Conservation (phyloP, 1,140 invertebrate genomes). For the Trinorchestia longiramus region DNA sequence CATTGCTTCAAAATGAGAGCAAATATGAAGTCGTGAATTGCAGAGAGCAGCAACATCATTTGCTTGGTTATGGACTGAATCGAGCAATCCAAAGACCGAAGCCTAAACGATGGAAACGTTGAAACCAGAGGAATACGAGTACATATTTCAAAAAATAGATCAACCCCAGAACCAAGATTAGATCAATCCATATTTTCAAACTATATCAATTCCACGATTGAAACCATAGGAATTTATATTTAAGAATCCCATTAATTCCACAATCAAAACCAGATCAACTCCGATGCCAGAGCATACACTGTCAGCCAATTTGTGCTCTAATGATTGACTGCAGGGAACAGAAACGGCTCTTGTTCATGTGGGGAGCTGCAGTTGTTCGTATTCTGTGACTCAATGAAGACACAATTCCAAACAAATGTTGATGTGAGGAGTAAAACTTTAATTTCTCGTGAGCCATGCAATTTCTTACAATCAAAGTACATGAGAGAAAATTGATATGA, state of each 20-base stretch:
- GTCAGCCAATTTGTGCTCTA: neutral
- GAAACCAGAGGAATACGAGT: no score
- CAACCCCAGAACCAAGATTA: no score
- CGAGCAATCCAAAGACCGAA: no score
- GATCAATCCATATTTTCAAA: no score
- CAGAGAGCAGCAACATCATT: neutral
- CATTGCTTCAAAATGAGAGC: no score
- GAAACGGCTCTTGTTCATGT: neutral
- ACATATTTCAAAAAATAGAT: no score
- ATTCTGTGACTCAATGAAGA: no score
- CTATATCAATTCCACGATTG: no score
- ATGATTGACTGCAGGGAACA: neutral
- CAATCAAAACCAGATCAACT: neutral
- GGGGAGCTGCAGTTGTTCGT: neutral
- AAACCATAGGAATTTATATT: neutral
- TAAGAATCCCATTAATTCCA: neutral
- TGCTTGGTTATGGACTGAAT: neutral
- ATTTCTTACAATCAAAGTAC: neutral
- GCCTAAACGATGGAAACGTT: no score
- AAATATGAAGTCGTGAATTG: neutral
- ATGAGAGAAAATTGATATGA: neutral
- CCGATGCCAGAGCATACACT: neutral
- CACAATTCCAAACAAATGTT: neutral
- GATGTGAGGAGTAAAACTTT: neutral
- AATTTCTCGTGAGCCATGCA: neutral